Evolutionary conservation across 1,140 invertebrate genomes (phyloP).

Genomic region (Drosophila orosa): DNA sequence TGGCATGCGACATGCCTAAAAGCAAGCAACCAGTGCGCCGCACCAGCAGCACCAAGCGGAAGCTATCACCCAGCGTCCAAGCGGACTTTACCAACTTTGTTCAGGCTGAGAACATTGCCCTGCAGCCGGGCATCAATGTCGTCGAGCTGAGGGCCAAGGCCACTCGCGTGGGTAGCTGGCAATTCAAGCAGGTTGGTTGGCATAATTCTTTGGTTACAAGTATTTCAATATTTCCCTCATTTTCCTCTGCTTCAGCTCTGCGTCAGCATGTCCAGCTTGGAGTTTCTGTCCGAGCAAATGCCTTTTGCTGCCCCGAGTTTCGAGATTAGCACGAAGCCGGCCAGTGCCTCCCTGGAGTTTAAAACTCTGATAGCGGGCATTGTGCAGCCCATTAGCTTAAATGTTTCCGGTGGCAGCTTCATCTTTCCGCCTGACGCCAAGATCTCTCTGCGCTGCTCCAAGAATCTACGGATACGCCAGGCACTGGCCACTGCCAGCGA

Average conservation of each 20-base stretch:
- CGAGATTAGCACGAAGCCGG: slow-evolving; percentile 85
- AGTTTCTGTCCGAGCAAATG: slow-evolving; percentile 87
- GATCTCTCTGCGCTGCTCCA: slow-evolving; percentile 86
- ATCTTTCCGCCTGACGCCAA: slow-evolving; percentile 85
- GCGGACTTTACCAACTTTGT: slow-evolving; percentile 88
- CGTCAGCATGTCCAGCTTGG: slow-evolving; percentile 85
- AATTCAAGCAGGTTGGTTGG: slow-evolving; percentile 73
- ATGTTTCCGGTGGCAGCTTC: slow-evolving; percentile 89
- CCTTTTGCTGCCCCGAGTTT: slow-evolving; percentile 75
- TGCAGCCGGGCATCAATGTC: slow-evolving; percentile 90
- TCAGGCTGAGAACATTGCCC: slow-evolving; percentile 84
- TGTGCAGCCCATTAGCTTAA: slow-evolving; percentile 88
- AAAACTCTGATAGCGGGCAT: slow-evolving; percentile 89
- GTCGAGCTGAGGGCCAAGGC: slow-evolving; percentile 87
- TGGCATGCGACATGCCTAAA: slow-evolving; percentile 87
- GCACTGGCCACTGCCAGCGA: slow-evolving; percentile 23
- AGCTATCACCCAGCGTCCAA: slow-evolving; percentile 86
- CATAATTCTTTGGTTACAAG: no score
- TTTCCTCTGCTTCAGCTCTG: slow-evolving; percentile 48
- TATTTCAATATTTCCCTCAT: background rate
- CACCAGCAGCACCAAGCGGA: slow-evolving; percentile 84
- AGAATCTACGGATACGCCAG: slow-evolving; percentile 85
- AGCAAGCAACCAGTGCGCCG: slow-evolving; percentile 82
- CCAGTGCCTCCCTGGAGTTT: slow-evolving; percentile 84
- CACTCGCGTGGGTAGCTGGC: slow-evolving; percentile 82